phyloP scores from a whole-genome alignment of 2,113 vertebrate genomes.

The Eleginops maclovinus region DNA sequence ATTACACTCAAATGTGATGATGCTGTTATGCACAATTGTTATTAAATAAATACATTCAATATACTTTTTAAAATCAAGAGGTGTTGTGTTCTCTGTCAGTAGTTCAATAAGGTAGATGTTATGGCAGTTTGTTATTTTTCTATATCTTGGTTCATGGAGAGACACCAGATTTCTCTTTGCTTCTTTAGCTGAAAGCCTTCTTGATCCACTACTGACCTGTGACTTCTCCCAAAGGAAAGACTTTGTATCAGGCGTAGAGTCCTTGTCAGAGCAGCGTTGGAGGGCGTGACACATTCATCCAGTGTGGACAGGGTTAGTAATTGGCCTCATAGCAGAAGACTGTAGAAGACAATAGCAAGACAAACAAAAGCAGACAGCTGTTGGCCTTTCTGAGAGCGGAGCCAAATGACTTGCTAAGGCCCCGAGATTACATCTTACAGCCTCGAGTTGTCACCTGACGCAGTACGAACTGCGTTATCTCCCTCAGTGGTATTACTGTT shows the following conservation, averaged over 20 bases:
- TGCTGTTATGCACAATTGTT: too few relatives aligned
- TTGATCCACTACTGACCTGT: too few relatives aligned
- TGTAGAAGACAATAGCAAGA: conserved; percentile 11
- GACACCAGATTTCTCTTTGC: too few relatives aligned
- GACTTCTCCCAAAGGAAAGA: too few relatives aligned
- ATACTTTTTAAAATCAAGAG: too few relatives aligned
- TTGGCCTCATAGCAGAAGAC: conserved; percentile 21
- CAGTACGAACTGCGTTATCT: conserved; percentile 12
- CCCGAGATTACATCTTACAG: conserved; percentile 30
- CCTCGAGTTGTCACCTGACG: conserved; percentile 36
- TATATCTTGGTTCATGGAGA: too few relatives aligned
- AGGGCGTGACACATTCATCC: conserved; percentile 1
- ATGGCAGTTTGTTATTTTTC: too few relatives aligned
- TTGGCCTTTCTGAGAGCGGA: conserved; percentile 34
- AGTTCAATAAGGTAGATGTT: too few relatives aligned
- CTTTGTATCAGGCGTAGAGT: neutral
- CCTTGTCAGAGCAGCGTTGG: conserved; percentile 1
- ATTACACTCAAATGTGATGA: too few relatives aligned
- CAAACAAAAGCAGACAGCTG: conserved; percentile 37
- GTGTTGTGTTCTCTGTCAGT: too few relatives aligned
- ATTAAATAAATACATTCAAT: too few relatives aligned
- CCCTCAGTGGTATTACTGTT: neutral
- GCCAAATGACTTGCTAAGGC: conserved; percentile 38
- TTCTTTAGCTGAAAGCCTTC: too few relatives aligned
- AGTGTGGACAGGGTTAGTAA: conserved; percentile 18